Evolutionary conservation across 2,888 invertebrate genomes (phyloP), one percentile per base, ranked within the genome.

Genomic region (Alcis repandata): DNA sequence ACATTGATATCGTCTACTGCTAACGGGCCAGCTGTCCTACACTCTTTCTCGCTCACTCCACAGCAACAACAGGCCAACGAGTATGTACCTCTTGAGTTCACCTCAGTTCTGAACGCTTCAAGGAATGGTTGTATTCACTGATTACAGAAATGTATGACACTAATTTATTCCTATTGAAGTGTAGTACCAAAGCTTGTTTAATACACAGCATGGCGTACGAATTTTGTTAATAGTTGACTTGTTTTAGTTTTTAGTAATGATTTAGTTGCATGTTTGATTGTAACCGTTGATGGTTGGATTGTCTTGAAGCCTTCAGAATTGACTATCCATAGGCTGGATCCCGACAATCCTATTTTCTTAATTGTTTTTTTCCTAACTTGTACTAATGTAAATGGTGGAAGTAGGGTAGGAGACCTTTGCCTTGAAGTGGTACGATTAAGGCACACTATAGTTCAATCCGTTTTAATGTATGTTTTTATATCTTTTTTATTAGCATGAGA

Each of bases 1-100:
- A 82, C 91, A 2, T 80, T 92, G 38, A 92, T 92, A 76, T 91
- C 90, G 1, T 93, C 91, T 0, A 91, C 92, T 9, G 92, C 89
- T 17, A 93, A 92, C 61, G 92, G 92, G 1, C 90, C 92, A 0
- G 89, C 90, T 11, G 72, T 87, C 27, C 74, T 89, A 56, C 89
- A 89, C 67, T 89, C 91, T 11, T 90, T 89, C 77, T 89, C 91
- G 11, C 77, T 91, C 36, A 77, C 87, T n/a, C 84, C 89, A 11
- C 88, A 88, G 67, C 86, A 86, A 57, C 86, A 86, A 63, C 88
- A 88, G 66, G 72, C 89, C 17, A 91, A 92, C 78, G 91, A 91
- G 92, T 93, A 68, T 85, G 89, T 87, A 78, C 61, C 20, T 36
- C 40, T 20, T 63, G 45, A 64, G 48, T 6, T 40, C 11, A 19